Percentiles rank a stretch among this genome's conserved stretches.
Evolutionary conservation across 2,888 invertebrate species (phyloP).

Genomic region (Lithophane semibrunnea): DNA sequence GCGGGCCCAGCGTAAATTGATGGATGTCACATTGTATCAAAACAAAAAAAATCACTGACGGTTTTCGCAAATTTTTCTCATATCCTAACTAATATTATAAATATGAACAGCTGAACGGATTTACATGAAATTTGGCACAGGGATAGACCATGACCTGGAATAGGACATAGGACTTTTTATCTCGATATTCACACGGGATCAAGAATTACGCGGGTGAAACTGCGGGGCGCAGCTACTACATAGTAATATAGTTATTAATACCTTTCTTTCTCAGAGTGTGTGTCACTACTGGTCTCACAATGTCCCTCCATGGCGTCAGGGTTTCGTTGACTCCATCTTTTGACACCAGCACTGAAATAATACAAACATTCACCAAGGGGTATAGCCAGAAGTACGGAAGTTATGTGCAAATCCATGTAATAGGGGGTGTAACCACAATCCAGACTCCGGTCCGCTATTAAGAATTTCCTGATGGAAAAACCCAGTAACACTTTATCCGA

Average conservation of each 20-base stretch:
- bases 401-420: not conserved
- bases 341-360: conserved; percentile 69
- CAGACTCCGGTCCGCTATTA: not conserved
- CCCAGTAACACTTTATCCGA: not conserved
- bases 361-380: not conserved
- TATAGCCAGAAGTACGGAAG: not conserved
- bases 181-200: too few relatives aligned
- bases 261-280: conserved; percentile 58
- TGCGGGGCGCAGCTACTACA: too few relatives aligned
- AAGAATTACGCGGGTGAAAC: too few relatives aligned
- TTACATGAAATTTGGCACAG: too few relatives aligned
- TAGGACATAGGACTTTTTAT: too few relatives aligned
- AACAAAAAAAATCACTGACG: not conserved
- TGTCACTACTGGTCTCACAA: conserved; percentile 36
- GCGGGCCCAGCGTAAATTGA: not conserved
- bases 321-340: conserved; percentile 65
- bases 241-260: conserved; percentile 1
- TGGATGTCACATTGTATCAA: not conserved
- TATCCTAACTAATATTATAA: too few relatives aligned
- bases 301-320: conserved; percentile 52
- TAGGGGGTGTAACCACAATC: not conserved
- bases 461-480: not conserved
- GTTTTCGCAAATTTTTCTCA: not conserved
- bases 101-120: too few relatives aligned
- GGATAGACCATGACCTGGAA: too few relatives aligned